Evolutionary conservation across 2,113 vertebrate species (phyloP).

Genomic region (Emydocephalus ijimae): DNA sequence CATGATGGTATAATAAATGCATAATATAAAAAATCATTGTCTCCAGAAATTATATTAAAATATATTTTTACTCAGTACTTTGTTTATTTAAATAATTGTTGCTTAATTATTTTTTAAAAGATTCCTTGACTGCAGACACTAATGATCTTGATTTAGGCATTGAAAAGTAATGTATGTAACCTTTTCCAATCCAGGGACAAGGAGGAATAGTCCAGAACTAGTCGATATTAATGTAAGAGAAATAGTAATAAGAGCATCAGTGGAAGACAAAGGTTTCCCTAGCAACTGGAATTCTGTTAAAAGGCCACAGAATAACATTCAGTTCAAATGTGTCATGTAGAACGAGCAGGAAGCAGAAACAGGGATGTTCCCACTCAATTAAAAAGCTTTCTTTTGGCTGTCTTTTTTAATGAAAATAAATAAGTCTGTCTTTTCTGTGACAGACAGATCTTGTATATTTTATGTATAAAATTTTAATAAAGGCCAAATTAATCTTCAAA

Average conservation of each 20-base stretch:
- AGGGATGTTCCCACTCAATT: neutral
- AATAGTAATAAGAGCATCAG: conserved; percentile 1
- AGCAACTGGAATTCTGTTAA: conserved; percentile 34
- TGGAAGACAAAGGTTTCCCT: conserved; percentile 45
- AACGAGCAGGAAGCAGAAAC: neutral
- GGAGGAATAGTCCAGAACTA: neutral
- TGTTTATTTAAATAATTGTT: conserved; percentile 5
- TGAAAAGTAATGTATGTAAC: neutral
- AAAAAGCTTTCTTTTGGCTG: neutral
- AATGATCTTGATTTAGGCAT: neutral
- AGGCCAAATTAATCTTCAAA: neutral
- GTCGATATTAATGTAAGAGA: conserved; percentile 9
- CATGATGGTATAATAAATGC: neutral
- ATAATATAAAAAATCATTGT: neutral
- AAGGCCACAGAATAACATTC: conserved; percentile 11
- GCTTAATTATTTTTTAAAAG: conserved; percentile 2
- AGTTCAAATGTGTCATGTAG: conserved; percentile 15
- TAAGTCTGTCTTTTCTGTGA: neutral
- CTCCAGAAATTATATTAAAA: neutral
- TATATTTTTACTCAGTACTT: neutral
- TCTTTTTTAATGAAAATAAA: neutral
- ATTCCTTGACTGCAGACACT: conserved; percentile 1
- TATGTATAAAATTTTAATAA: conserved; percentile 5
- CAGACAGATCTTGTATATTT: neutral
- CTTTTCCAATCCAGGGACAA: conserved; percentile 2